A percentile compares a stretch with the other conserved stretches of the same genome.
These are phyloP conservation scores for Nebria salina DNA, from an alignment of 2,888 invertebrate genomes.

Conservation along the genomic window DNA sequence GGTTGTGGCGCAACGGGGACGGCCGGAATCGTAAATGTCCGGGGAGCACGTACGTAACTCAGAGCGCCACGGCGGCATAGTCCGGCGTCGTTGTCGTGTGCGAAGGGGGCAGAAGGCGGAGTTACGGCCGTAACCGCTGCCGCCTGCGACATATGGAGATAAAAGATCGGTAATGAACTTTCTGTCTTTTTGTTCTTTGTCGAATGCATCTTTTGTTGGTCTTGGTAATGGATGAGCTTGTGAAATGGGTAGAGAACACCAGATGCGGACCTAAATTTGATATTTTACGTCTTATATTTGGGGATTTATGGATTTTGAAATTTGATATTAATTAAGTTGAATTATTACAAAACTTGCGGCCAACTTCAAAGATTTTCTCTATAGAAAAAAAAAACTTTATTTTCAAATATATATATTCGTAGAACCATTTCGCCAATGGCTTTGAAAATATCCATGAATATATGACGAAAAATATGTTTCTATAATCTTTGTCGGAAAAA, in stretches of 20 bases:
- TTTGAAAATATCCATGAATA: no score
- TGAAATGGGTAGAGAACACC: background rate
- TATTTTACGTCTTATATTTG: background rate
- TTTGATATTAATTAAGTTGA: background rate
- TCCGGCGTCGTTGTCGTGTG: constrained; percentile 9
- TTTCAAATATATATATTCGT: no score
- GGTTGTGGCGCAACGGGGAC: constrained; percentile 22
- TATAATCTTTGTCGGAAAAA: no score
- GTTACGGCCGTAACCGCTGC: constrained; percentile 16
- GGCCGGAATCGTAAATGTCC: constrained; percentile 18
- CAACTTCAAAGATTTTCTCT: no score
- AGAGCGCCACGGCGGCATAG: background rate
- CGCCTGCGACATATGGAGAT: constrained; percentile 41
- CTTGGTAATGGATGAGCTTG: background rate
- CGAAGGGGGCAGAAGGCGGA: constrained; percentile 13
- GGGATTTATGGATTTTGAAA: background rate
- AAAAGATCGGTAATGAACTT: constrained; percentile 43
- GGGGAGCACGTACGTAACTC: constrained; percentile 17
- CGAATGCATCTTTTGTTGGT: background rate
- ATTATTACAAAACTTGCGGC: background rate
- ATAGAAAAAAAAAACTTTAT: no score
- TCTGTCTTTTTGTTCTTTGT: constrained; percentile 26
- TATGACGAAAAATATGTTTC: no score
- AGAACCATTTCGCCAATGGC: no score
- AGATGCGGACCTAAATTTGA: background rate